Evolutionary conservation across 2,888 invertebrate species (phyloP).

Genomic region (Parnassius orleans): DNA sequence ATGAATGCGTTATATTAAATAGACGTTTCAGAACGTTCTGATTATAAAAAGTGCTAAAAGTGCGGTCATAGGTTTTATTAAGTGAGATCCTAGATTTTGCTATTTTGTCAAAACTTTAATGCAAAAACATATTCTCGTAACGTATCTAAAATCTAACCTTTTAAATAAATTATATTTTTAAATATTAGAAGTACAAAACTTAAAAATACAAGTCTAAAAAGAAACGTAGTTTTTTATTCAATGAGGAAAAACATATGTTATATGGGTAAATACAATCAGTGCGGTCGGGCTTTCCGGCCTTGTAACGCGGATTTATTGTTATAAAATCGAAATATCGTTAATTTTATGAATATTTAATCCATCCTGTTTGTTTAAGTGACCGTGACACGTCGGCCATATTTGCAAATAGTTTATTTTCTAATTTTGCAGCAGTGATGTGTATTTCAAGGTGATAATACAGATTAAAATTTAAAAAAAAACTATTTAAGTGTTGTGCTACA

Average conservation of each 20-base stretch:
- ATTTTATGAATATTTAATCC: background rate
- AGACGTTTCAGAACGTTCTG: too few species aligned
- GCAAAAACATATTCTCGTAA: too few species aligned
- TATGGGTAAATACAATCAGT: conserved; percentile 10
- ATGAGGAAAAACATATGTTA: conserved; percentile 5
- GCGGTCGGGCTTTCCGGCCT: conserved; percentile 11
- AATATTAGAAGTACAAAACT: background rate
- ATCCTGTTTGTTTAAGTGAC: background rate
- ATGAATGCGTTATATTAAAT: too few species aligned
- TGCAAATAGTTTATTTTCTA: conserved; percentile 6
- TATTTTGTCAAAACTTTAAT: too few species aligned
- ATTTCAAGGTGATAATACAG: background rate
- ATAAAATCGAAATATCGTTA: background rate
- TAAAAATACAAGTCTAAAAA: background rate
- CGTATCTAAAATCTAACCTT: too few species aligned
- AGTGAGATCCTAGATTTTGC: too few species aligned
- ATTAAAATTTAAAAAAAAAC: background rate
- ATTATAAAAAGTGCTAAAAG: too few species aligned
- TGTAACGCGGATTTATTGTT: background rate
- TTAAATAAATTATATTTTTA: too few species aligned
- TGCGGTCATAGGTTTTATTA: too few species aligned
- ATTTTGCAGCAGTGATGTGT: background rate
- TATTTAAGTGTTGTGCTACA: conserved; percentile 5
- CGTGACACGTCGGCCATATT: background rate
- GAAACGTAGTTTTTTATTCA: background rate